Conservation (phyloP, 2,797 vertebrate species). For the Salmo trutta region DNA sequence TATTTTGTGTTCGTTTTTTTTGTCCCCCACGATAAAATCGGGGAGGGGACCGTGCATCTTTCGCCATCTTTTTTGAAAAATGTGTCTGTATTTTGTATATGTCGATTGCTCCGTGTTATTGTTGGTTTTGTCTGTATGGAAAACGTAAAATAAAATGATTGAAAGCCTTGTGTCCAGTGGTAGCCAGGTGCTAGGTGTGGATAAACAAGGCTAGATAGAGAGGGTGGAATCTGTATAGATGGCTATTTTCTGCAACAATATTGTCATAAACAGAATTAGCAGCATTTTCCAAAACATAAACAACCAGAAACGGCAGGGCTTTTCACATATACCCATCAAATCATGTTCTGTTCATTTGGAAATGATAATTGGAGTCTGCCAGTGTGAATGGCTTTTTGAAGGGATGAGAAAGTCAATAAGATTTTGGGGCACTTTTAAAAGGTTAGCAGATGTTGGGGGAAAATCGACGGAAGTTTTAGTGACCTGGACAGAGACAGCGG, state of each 20-base stretch:
- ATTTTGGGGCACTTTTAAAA: slow-evolving; percentile 60
- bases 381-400: slow-evolving; percentile 21
- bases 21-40: too few relatives aligned
- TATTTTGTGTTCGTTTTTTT: too few relatives aligned
- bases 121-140: too few relatives aligned
- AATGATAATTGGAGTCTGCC: slow-evolving; percentile 22
- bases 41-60: too few relatives aligned
- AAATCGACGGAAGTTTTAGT: slow-evolving; percentile 41
- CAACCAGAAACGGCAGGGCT: slow-evolving; percentile 1
- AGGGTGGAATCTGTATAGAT: background rate
- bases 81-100: too few relatives aligned
- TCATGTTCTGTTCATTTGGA: slow-evolving; percentile 21
- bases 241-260: background rate
- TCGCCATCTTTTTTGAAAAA: too few relatives aligned
- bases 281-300: slow-evolving; percentile 13
- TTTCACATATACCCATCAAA: background rate
- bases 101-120: too few relatives aligned
- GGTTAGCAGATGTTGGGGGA: slow-evolving; percentile 45
- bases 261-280: slow-evolving; percentile 6
- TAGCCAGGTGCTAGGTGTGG: background rate
- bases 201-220: slow-evolving; percentile 13
- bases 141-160: too few relatives aligned
- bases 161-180: background rate
- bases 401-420: slow-evolving; percentile 45
- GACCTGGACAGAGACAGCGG: slow-evolving; percentile 59